Evolutionary conservation across 2,888 invertebrate genomes (phyloP).

Genomic region (Calameuta pallipes): DNA sequence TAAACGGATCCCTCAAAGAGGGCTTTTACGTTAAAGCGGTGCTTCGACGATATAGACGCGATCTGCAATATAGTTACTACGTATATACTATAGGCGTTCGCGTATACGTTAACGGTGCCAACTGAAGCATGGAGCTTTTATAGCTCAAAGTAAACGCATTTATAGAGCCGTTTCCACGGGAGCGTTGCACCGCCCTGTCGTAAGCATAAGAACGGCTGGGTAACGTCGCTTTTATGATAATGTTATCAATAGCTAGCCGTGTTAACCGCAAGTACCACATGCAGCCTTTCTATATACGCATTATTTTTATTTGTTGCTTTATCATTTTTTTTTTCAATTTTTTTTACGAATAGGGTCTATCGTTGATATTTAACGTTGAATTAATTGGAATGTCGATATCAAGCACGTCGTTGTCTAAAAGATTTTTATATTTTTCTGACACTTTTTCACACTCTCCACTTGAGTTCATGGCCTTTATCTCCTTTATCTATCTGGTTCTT

Average conservation of each 20-base stretch:
- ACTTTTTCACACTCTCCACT: conserved; percentile 7
- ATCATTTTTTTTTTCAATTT: not conserved
- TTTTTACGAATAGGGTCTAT: not conserved
- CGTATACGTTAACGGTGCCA: conserved; percentile 50
- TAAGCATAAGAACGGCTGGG: conserved; percentile 42
- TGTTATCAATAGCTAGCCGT: conserved; percentile 53
- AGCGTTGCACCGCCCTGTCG: not conserved
- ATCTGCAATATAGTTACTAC: conserved; percentile 1
- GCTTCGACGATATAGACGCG: conserved; percentile 39
- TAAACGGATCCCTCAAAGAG: conserved; percentile 66
- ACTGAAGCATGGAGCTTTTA: conserved; percentile 60
- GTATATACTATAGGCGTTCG: conserved; percentile 12
- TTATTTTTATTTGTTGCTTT: not conserved
- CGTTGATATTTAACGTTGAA: not conserved
- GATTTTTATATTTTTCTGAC: conserved; percentile 11
- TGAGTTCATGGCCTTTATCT: conserved; percentile 9
- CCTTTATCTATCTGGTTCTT: not conserved
- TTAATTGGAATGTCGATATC: not conserved
- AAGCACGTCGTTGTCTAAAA: not conserved
- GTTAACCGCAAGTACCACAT: not conserved
- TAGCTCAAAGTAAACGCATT: conserved; percentile 63
- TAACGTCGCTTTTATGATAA: conserved; percentile 60
- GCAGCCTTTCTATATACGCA: not conserved
- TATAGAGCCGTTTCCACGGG: conserved; percentile 56
- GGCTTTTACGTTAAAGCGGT: conserved; percentile 63